Percentiles rank a stretch among this genome's conserved stretches.
phyloP scores from a whole-genome alignment of 2,113 vertebrate species.

The Ariopsis seemanni region DNA sequence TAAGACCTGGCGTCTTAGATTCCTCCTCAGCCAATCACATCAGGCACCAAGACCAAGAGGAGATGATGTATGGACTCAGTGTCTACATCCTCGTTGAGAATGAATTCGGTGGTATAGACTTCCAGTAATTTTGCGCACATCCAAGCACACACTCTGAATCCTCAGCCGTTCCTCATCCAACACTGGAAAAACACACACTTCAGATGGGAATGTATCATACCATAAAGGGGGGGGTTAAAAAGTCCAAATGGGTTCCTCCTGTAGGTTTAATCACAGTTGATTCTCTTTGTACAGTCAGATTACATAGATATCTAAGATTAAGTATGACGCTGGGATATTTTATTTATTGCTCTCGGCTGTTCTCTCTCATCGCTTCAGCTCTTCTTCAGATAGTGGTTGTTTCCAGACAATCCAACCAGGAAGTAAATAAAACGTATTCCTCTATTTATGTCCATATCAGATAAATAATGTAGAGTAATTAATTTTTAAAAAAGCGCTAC shows the following conservation, averaged over 20 bases:
- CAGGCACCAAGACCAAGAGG: neutral
- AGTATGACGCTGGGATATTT: slow-evolving; percentile 63
- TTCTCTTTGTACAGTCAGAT: slow-evolving; percentile 60
- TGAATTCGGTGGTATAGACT: neutral
- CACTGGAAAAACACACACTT: neutral
- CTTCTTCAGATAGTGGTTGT: neutral
- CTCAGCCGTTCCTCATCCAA: neutral
- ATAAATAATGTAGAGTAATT: slow-evolving; percentile 63
- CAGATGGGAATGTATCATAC: slow-evolving; percentile 46
- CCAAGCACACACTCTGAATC: slow-evolving; percentile 8
- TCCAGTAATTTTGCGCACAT: neutral
- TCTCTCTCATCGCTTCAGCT: neutral
- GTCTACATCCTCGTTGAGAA: neutral
- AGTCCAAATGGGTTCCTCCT: neutral
- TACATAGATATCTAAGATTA: slow-evolving; percentile 65
- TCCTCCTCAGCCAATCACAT: slow-evolving; percentile 27
- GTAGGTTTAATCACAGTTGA: neutral
- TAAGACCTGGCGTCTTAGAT: neutral
- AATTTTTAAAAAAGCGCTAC: slow-evolving; percentile 54
- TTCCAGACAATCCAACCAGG: neutral
- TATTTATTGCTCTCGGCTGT: slow-evolving; percentile 65
- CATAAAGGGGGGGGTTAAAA: neutral
- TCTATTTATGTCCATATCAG: slow-evolving; percentile 67
- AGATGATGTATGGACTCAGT: neutral
- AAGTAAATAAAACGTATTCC: slow-evolving; percentile 30